These are phyloP conservation scores for Acipenser transmontanus DNA, from an alignment of 2,797 vertebrate species.

Conservation along the genomic window DNA sequence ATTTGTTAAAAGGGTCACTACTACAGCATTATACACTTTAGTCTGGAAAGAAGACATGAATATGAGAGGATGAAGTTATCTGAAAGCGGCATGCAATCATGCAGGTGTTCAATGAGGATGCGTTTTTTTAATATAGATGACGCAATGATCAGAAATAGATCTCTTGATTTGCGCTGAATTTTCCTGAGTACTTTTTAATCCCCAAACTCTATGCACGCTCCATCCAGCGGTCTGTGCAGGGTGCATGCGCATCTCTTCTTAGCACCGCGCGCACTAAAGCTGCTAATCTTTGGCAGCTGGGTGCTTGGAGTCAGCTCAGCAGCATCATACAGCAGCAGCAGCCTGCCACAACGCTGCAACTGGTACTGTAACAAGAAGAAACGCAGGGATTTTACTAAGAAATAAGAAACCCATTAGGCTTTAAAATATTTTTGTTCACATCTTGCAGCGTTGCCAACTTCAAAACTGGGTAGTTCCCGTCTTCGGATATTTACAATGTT, in stretches of 20 bases:
- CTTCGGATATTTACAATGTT: neutral
- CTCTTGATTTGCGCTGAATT: too few relatives aligned
- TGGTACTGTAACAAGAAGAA: neutral
- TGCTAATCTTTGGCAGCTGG: conserved; percentile 17
- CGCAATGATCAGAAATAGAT: too few relatives aligned
- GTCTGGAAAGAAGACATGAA: too few relatives aligned
- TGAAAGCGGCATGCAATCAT: too few relatives aligned
- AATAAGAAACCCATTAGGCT: neutral
- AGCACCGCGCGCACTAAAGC: conserved; percentile 20
- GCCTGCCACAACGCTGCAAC: conserved; percentile 17
- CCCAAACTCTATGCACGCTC: too few relatives aligned
- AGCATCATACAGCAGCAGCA: conserved; percentile 5
- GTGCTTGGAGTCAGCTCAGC: neutral
- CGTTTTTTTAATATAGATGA: too few relatives aligned
- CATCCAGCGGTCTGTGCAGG: neutral
- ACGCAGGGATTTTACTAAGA: neutral
- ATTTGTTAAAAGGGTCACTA: too few relatives aligned
- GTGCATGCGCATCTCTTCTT: conserved; percentile 15
- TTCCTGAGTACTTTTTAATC: too few relatives aligned
- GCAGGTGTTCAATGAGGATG: too few relatives aligned
- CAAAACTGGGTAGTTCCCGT: too few relatives aligned
- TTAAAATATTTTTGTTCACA: neutral
- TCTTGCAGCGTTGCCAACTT: neutral
- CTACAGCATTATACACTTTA: too few relatives aligned
- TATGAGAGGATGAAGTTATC: too few relatives aligned